phyloP scores from a whole-genome alignment of 1,140 invertebrate genomes.

The Campodea augens region DNA sequence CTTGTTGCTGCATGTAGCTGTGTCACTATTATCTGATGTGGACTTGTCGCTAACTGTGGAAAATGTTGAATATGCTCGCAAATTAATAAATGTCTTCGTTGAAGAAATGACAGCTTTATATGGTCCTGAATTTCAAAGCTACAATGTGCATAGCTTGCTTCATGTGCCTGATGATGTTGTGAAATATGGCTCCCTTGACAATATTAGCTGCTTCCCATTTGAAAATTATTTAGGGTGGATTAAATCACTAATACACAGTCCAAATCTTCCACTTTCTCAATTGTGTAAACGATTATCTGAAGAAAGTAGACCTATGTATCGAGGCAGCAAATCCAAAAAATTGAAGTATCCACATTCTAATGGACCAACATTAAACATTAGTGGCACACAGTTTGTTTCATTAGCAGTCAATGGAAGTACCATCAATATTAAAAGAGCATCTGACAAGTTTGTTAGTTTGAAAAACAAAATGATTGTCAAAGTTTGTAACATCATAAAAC shows the following conservation, averaged over 20 bases:
- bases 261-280: conserved; percentile 7
- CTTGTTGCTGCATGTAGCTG: background rate
- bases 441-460: background rate
- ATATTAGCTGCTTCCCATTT: too few relatives aligned
- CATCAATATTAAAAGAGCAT: background rate
- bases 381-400: background rate
- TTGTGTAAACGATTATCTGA: too few relatives aligned
- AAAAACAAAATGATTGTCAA: background rate
- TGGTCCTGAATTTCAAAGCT: background rate
- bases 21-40: background rate
- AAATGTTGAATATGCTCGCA: conserved; percentile 2
- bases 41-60: background rate
- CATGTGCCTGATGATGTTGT: too few relatives aligned
- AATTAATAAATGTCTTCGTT: conserved; percentile 6
- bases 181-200: too few relatives aligned
- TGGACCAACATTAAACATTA: background rate
- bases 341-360: background rate
- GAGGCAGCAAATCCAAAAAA: background rate
- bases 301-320: too few relatives aligned
- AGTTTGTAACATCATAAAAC: background rate
- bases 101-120: conserved; percentile 1
- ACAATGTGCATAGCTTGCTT: conserved; percentile 4
- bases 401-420: background rate
- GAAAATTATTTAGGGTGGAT: conserved; percentile 6
- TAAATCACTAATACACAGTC: conserved; percentile 4